These are phyloP conservation scores for Ursus arctos DNA, from an alignment of 2,113 vertebrate genomes.

Conservation along the genomic window DNA sequence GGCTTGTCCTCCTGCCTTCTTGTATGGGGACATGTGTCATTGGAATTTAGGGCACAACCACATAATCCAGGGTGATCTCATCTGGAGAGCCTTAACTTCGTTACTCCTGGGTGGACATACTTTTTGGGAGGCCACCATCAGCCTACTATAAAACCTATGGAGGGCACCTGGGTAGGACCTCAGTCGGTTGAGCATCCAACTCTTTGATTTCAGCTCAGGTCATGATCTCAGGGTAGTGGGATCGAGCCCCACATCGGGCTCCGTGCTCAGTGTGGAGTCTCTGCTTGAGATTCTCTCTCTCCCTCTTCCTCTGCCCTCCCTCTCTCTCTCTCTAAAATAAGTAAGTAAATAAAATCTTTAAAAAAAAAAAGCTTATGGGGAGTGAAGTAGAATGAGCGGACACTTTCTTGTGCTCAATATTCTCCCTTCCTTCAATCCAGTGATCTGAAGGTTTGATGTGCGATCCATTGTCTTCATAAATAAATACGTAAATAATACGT, in stretches of 20 bases:
- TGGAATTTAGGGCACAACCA: not conserved
- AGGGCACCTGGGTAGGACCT: not conserved
- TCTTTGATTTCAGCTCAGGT: not conserved
- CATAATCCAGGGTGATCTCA: not conserved
- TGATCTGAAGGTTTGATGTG: not conserved
- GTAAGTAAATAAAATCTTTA: not conserved
- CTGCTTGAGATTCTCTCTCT: not conserved
- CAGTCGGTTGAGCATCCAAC: not conserved
- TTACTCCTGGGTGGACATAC: not conserved
- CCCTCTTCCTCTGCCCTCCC: not conserved
- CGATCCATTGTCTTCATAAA: not conserved
- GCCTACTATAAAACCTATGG: not conserved
- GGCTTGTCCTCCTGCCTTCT: not conserved
- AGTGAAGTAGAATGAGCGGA: not conserved
- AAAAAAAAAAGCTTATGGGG: not conserved
- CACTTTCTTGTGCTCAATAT: not conserved
- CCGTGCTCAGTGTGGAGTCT: not conserved
- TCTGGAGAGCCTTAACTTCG: not conserved
- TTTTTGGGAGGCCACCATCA: not conserved
- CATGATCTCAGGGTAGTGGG: not conserved
- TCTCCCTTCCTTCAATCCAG: not conserved
- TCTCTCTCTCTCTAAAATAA: not conserved
- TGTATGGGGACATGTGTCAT: not conserved
- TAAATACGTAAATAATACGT: too few relatives aligned
- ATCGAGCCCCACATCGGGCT: not conserved